phyloP scores from a whole-genome alignment of 2,888 invertebrate species.

The Caenorhabditis macrosperma region DNA sequence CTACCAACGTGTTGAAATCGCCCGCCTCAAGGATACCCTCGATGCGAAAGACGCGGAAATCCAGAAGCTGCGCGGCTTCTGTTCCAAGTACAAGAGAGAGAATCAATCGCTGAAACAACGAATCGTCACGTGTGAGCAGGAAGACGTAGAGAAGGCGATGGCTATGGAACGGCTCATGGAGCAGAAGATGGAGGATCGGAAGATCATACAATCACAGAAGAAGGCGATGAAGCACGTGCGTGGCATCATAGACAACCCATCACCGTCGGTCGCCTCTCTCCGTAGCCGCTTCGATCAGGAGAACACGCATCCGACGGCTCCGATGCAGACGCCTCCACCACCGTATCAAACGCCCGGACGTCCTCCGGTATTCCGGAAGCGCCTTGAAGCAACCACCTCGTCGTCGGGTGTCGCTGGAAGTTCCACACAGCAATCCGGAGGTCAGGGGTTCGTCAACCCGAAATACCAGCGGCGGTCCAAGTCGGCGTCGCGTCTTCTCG shows the following conservation, averaged over 20 bases:
- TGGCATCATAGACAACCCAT: slow-evolving; percentile 54
- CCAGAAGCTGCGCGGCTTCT: slow-evolving; percentile 39
- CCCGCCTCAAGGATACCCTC: slow-evolving; percentile 27
- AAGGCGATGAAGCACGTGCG: slow-evolving; percentile 52
- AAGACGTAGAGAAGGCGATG: slow-evolving; percentile 59
- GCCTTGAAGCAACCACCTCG: slow-evolving; percentile 33
- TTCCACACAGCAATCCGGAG: background rate
- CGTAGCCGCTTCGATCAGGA: slow-evolving; percentile 62
- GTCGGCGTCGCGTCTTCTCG: slow-evolving; percentile 71
- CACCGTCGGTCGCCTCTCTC: slow-evolving; percentile 59
- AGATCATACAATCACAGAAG: slow-evolving; percentile 47
- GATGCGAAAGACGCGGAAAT: slow-evolving; percentile 43
- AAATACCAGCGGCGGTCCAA: slow-evolving; percentile 66
- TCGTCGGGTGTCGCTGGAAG: slow-evolving; percentile 5
- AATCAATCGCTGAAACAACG: slow-evolving; percentile 63
- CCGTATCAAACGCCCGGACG: slow-evolving; percentile 58
- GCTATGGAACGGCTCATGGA: slow-evolving; percentile 58
- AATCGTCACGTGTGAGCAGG: slow-evolving; percentile 66
- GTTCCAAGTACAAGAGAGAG: slow-evolving; percentile 62
- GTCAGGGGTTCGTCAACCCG: slow-evolving; percentile 62
- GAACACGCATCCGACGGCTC: slow-evolving; percentile 40
- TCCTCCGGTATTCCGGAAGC: slow-evolving; percentile 19
- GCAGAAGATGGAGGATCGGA: slow-evolving; percentile 45
- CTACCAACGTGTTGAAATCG: slow-evolving; percentile 27
- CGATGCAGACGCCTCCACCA: slow-evolving; percentile 53